A percentile compares a stretch with the other conserved stretches of the same genome.
Conservation (phyloP, 2,888 invertebrate species). For the Phaonia tiefii region DNA sequence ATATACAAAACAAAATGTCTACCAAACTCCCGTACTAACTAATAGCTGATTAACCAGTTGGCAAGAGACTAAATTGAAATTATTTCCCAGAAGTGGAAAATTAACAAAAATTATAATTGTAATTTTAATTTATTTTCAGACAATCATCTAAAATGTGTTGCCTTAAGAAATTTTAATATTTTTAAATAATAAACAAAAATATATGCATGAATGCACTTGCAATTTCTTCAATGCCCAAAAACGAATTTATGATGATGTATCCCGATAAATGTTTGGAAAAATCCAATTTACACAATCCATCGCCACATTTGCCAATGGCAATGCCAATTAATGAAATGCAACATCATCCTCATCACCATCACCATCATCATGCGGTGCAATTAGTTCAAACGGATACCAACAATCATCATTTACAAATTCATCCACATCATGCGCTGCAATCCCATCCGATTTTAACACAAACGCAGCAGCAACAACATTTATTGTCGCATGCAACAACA, state of each 20-base stretch:
- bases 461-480: conserved; percentile 61
- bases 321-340: conserved; percentile 64
- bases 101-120: too few relatives aligned
- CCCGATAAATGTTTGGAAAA: conserved; percentile 73
- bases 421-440: conserved; percentile 68
- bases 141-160: background rate
- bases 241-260: conserved; percentile 70
- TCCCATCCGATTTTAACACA: conserved; percentile 32
- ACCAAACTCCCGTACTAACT: too few relatives aligned
- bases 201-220: conserved; percentile 48
- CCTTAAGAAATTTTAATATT: background rate
- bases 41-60: too few relatives aligned
- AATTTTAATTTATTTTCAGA: background rate
- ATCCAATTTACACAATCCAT: conserved; percentile 62
- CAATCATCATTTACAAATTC: conserved; percentile 68
- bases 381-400: conserved; percentile 55
- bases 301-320: conserved; percentile 63
- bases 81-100: too few relatives aligned
- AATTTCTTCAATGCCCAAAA: background rate
- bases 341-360: conserved; percentile 66
- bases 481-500: conserved; percentile 48
- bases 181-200: conserved; percentile 22
- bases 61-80: too few relatives aligned
- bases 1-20: too few relatives aligned
- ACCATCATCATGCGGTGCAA: conserved; percentile 63